Evolutionary conservation across 92 coral and sea anemone species (phyloP).

Genomic region (Porites cylindrica): DNA sequence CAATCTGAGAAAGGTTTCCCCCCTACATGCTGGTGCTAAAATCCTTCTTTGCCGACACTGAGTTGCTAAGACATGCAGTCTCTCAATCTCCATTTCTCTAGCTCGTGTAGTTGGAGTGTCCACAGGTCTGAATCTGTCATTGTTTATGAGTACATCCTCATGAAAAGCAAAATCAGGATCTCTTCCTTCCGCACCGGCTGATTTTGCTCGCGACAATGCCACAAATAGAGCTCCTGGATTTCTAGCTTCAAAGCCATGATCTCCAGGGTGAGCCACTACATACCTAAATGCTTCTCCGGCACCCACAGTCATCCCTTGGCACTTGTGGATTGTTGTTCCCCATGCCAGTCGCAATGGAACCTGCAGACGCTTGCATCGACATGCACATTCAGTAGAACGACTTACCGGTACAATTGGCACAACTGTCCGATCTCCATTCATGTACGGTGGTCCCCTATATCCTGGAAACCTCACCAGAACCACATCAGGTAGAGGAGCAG

Average conservation of each 20-base stretch:
- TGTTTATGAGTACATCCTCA: neutral
- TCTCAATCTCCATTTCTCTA: neutral
- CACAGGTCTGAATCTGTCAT: slow-evolving; percentile 30
- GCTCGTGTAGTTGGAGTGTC: slow-evolving; percentile 51
- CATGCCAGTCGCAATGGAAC: neutral
- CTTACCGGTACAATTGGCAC: slow-evolving; percentile 55
- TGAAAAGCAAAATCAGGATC: slow-evolving; percentile 57
- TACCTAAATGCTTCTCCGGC: slow-evolving; percentile 47
- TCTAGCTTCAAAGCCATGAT: slow-evolving; percentile 35
- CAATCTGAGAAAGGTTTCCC: slow-evolving; percentile 33
- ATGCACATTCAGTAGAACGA: slow-evolving; percentile 12
- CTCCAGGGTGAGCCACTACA: slow-evolving; percentile 34
- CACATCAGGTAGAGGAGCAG: slow-evolving; percentile 15
- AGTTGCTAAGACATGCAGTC: neutral
- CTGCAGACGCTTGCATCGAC: neutral
- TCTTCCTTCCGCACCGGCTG: slow-evolving; percentile 24
- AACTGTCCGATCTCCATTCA: slow-evolving; percentile 28
- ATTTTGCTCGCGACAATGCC: slow-evolving; percentile 55
- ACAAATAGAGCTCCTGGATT: slow-evolving; percentile 57
- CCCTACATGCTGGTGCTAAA: slow-evolving; percentile 35
- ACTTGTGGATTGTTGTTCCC: neutral
- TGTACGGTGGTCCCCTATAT: slow-evolving; percentile 40
- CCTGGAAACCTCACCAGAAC: slow-evolving; percentile 48
- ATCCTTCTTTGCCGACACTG: slow-evolving; percentile 9
- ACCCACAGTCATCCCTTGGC: slow-evolving; percentile 46